Percentiles rank a stretch among this genome's conserved stretches.
These are phyloP conservation scores for Lucifuga dentata DNA, from an alignment of 2,113 vertebrate species.

Conservation along the genomic window DNA sequence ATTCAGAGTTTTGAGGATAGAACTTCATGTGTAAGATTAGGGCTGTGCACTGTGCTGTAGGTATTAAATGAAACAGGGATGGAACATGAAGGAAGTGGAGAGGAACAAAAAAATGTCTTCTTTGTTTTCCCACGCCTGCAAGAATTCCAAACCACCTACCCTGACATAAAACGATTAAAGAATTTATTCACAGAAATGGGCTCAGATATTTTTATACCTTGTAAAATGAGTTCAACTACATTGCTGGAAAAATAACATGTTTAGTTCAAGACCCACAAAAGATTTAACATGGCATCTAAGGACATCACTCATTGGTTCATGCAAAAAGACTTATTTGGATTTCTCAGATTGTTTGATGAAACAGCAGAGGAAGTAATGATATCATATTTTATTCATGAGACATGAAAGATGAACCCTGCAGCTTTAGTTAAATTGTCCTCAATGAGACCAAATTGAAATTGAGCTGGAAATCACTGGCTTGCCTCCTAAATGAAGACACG, in stretches of 20 bases:
- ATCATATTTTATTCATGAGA: conserved; percentile 69
- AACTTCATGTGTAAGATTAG: too few relatives aligned
- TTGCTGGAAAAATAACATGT: neutral
- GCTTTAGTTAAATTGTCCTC: conserved; percentile 18
- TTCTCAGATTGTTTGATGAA: conserved; percentile 55
- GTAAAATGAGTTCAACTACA: neutral
- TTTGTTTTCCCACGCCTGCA: conserved; percentile 59
- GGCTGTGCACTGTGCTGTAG: conserved; percentile 26
- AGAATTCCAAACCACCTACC: conserved; percentile 20
- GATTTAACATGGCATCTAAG: neutral
- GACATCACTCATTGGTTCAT: conserved; percentile 22
- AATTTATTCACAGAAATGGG: neutral
- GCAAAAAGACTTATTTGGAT: conserved; percentile 52
- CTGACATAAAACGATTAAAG: neutral
- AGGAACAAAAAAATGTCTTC: conserved; percentile 37
- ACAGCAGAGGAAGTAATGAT: conserved; percentile 55
- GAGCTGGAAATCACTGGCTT: conserved; percentile 14
- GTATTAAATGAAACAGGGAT: conserved; percentile 40
- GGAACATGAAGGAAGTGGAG: conserved; percentile 59
- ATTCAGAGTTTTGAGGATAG: conserved; percentile 11
- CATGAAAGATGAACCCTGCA: conserved; percentile 24
- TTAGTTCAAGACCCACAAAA: neutral
- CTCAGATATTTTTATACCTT: neutral
- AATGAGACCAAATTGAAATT: neutral
- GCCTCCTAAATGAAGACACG: conserved; percentile 15